These are phyloP conservation scores for Myotis vivesi DNA, from an alignment of 2,797 vertebrate genomes.

Conservation along the genomic window DNA sequence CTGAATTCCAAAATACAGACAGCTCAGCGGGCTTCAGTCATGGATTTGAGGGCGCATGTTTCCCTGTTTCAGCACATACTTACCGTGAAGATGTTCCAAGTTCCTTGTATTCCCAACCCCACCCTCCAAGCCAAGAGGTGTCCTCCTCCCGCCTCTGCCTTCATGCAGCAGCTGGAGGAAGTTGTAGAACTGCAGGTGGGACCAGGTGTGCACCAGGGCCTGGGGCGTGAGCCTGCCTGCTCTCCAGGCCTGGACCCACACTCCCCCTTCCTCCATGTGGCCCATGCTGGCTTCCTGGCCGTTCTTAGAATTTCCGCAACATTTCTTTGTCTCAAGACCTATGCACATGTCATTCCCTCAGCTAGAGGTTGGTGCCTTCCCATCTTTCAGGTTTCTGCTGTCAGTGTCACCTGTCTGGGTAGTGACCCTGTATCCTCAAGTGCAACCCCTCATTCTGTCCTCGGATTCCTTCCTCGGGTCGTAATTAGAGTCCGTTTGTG, in stretches of 20 bases:
- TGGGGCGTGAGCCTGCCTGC: no score
- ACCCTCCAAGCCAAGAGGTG: no score
- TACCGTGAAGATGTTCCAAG: not conserved
- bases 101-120: not conserved
- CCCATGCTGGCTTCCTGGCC: not conserved
- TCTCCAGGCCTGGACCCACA: rapidly evolving
- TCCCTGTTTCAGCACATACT: not conserved
- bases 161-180: not conserved
- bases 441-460: no score
- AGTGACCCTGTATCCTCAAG: not conserved
- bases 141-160: not conserved
- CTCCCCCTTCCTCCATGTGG: not conserved
- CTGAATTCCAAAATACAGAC: not conserved
- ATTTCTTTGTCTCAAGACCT: not conserved
- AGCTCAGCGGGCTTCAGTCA: not conserved
- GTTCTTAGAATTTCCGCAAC: not conserved
- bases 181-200: not conserved
- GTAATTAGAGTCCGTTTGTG: not conserved
- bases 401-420: not conserved
- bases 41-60: not conserved
- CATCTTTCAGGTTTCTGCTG: not conserved
- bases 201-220: rapidly evolving
- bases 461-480: not conserved
- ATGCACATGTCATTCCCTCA: not conserved
- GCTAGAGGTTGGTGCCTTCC: not conserved